Evolutionary conservation across 2,888 invertebrate species (phyloP), one percentile per base, ranked within the genome.

Genomic region (Xanthostigma xanthostigma): DNA sequence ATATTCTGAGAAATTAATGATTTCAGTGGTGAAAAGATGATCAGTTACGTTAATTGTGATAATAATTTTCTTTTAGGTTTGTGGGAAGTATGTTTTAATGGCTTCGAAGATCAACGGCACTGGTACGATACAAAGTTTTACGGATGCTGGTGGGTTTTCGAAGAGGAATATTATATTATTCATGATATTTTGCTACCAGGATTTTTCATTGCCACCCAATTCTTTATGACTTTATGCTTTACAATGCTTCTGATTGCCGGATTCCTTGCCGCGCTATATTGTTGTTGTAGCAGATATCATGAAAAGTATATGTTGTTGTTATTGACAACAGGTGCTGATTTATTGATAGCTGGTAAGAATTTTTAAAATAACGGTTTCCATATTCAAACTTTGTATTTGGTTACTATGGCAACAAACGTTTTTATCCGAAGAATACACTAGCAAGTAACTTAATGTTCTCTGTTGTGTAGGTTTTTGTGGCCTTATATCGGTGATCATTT

Each of bases 91-190:
- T 96, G 96, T 64, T 91, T 96, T 59, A 76, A 82, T 58, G 76
- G 84, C 41, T 93, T 92, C 63, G 81, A 85, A 66, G 94, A 95
- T 63, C 79, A 86, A 5, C 83, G 85, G 56, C 82, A 85, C 55
- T 78, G 81, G 65, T 95, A 94, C 67, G 91, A 94, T 60, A 81
- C 79, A 6, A 72, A 74, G 46, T 91, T 91, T 59, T 76, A 73
- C 12, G 91, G 90, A 1, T 96, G 96, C 62, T 92, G 92, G 88
- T 96, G 95, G 93, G 87, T 96, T 51, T 93, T 94, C 61, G 91
- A 95, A 67, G 94, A 93, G 65, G 95, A 96, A 68, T 94, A 91
- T 64, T 91, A 93, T 62, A 93, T 93, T 50, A 90, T 96, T 55
- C 84, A 90, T 59, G 86, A 92, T 58, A 84, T 91, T 59, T 70